phyloP scores from a whole-genome alignment of 2,797 vertebrate genomes.

The Rhinoraja longicauda region DNA sequence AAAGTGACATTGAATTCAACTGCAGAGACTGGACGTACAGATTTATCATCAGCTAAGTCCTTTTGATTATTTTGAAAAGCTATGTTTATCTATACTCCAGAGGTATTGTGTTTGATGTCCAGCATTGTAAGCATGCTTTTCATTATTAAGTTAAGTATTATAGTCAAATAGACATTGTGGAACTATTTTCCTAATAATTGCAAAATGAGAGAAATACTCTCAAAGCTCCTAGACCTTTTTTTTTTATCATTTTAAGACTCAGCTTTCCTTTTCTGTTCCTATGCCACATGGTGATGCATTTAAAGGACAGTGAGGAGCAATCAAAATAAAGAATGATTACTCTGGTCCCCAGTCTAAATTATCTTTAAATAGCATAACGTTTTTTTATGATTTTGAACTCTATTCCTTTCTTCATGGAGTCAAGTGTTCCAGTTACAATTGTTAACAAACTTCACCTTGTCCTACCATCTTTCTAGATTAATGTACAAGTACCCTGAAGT shows the following conservation, averaged over 20 bases:
- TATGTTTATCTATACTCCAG: background rate
- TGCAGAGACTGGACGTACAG: background rate
- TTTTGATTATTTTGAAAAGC: background rate
- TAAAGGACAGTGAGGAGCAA: background rate
- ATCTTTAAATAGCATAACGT: background rate
- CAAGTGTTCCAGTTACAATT: too few species aligned
- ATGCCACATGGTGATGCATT: background rate
- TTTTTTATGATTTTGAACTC: too few species aligned
- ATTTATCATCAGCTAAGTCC: background rate
- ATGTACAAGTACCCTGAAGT: too few species aligned
- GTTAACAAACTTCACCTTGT: too few species aligned
- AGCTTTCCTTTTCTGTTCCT: background rate
- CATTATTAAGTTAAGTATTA: background rate
- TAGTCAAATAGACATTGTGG: background rate
- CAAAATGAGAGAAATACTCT: background rate
- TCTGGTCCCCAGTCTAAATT: background rate
- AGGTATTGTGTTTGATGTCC: background rate
- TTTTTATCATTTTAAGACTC: background rate
- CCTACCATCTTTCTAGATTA: too few species aligned
- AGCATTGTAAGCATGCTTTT: background rate
- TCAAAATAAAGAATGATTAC: background rate
- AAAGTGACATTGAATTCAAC: conserved; percentile 23
- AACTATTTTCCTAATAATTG: background rate
- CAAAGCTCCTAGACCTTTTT: background rate
- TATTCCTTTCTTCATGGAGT: too few species aligned